These are phyloP conservation scores for Apis florea DNA, from an alignment of 1,140 invertebrate species.

Conservation along the genomic window DNA sequence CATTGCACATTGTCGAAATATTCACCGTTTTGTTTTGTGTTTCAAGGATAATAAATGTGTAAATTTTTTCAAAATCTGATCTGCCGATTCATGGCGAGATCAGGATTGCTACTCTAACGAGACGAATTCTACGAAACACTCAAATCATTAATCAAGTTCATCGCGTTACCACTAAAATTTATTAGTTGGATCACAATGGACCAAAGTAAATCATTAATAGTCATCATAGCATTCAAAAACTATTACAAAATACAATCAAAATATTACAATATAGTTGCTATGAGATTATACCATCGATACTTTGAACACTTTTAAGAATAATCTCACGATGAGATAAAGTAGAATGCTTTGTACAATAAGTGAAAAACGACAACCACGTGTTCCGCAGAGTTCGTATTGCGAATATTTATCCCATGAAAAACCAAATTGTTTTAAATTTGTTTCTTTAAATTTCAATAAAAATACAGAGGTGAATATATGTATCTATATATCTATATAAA, in stretches of 20 bases:
- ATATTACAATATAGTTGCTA: not conserved
- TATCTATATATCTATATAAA: too few species aligned
- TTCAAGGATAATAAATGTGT: slow-evolving; percentile 35
- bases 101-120: slow-evolving; percentile 20
- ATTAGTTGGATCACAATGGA: not conserved
- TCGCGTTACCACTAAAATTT: not conserved
- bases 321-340: not conserved
- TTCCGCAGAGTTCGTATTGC: slow-evolving; percentile 40
- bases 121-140: slow-evolving; percentile 47
- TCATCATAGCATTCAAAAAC: not conserved
- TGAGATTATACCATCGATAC: not conserved
- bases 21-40: slow-evolving; percentile 41
- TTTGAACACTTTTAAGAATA: not conserved
- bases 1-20: slow-evolving; percentile 54
- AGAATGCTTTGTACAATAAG: not conserved
- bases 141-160: too few species aligned
- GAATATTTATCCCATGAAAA: slow-evolving; percentile 8
- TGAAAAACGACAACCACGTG: not conserved
- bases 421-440: slow-evolving; percentile 16
- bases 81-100: slow-evolving; percentile 44
- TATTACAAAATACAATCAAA: not conserved
- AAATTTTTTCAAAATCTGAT: slow-evolving; percentile 25
- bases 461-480: too few species aligned
- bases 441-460: too few species aligned
- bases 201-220: not conserved